Evolutionary conservation across 1,140 invertebrate species (phyloP).

Genomic region (Contarinia nasturtii): DNA sequence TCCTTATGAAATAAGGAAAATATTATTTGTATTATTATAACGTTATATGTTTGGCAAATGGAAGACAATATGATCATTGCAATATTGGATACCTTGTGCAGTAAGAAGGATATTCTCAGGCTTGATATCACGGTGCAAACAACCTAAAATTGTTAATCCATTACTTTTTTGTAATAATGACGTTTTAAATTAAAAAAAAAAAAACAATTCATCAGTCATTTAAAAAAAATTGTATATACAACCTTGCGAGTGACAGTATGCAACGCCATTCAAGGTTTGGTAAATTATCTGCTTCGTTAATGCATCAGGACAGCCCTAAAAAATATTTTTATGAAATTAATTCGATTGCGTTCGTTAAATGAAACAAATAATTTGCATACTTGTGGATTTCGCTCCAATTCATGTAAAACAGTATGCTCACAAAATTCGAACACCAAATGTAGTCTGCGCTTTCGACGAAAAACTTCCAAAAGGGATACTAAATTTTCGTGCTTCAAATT

Average conservation of each 20-base stretch:
- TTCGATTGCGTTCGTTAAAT: not conserved
- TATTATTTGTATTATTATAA: slow-evolving; percentile 98
- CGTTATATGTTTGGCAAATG: no score
- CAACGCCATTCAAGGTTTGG: slow-evolving; percentile 86
- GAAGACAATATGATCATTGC: no score
- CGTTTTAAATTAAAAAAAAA: no score
- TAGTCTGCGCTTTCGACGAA: slow-evolving; percentile 84
- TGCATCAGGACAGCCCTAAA: slow-evolving; percentile 59
- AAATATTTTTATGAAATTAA: not conserved
- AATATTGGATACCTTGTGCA: no score
- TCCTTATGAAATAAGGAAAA: slow-evolving; percentile 56
- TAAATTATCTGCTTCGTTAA: slow-evolving; percentile 83
- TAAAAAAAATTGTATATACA: no score
- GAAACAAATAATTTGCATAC: slow-evolving; percentile 7
- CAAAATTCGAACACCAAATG: slow-evolving; percentile 99
- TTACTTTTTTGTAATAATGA: no score
- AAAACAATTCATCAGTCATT: no score
- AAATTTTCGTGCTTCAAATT: slow-evolving; percentile 97
- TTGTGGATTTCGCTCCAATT: slow-evolving; percentile 77
- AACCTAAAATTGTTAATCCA: no score
- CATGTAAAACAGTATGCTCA: slow-evolving; percentile 89
- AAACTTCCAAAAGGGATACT: slow-evolving; percentile 95
- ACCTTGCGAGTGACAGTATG: slow-evolving; percentile 92
- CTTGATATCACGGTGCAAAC: slow-evolving; percentile 93
- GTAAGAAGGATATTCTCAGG: slow-evolving; percentile 84